Conservation (phyloP, 2,113 vertebrate species). For the Pluvialis apricaria region DNA sequence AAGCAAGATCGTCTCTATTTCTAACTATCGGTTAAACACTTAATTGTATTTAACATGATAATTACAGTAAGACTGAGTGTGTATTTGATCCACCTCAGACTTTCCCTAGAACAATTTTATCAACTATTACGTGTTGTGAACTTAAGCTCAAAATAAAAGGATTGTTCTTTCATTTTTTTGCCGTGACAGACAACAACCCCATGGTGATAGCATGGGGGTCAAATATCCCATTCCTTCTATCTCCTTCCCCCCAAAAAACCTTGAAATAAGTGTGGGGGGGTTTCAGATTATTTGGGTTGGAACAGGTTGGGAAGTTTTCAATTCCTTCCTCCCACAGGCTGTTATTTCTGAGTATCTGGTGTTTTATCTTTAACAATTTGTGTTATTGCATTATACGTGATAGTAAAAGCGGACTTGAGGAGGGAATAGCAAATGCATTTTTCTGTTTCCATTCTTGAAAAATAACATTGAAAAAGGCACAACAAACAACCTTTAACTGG, state of each 20-base stretch:
- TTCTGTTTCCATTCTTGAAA: neutral
- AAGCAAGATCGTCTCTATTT: neutral
- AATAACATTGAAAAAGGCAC: neutral
- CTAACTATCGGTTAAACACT: neutral
- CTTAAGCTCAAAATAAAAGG: neutral
- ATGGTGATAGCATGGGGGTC: neutral
- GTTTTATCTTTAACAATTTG: neutral
- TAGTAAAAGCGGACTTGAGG: neutral
- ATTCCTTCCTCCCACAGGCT: neutral
- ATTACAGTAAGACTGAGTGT: neutral
- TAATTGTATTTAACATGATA: neutral
- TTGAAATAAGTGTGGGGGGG: rapidly evolving
- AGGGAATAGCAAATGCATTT: neutral
- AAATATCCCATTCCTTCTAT: neutral
- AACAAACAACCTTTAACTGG: neutral
- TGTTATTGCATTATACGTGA: neutral
- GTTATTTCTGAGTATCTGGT: neutral
- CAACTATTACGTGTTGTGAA: neutral
- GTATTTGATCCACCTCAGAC: neutral
- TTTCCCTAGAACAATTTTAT: neutral
- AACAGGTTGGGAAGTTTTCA: neutral
- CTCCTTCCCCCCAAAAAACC: neutral
- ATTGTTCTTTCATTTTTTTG: neutral
- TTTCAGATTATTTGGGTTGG: neutral
- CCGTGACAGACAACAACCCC: neutral